Base-by-base conservation (phyloP, 1,140 invertebrate species). In the Macrotrachela quadricornifera region DNA sequence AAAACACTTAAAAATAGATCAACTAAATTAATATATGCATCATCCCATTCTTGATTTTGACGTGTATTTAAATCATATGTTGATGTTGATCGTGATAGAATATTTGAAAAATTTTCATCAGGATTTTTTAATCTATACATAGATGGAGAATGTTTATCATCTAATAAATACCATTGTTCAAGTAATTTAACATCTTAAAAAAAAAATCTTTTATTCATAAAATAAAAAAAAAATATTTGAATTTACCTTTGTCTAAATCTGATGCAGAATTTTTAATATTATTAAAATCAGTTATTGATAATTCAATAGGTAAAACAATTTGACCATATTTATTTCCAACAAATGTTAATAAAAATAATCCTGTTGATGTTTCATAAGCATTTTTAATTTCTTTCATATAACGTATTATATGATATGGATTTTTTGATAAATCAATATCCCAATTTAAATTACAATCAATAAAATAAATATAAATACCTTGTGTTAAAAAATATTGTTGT, bases 361-460 rank as follows among this genome's bases (percentile, higher is more conserved):
- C 81, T 57, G 79, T 76, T 1, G 82, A 83, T 49, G 78, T 74
- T 51, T 71, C 73, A 60, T 80, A 76, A 57, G 80, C 82, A 46
- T 75, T 75, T 49, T 72, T 74, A 53, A 84, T 82, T 70, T 84
- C 79, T 46, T 76, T 67, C 17, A 80, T 71, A 60, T 79, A 74
- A 61, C 79, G 77, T 21, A 78, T 74, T 44, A 82, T 72, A 50
- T 80, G 70, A 50, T 74, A 73, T 1, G 81, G 79, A 68, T 83
- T 77, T 57, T 63, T 67, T 57, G 77, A 69, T 39, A 78, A 75
- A 49, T 79, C 75, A 41, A 71, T 1, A 71, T 69, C 46, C 37
- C 12, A 55, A 51, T 80, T 75, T 57, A 76, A 82, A 63, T 83
- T 80, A 77, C 82, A 80, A 63, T 85, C 82, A 58, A 84, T 76